These are phyloP conservation scores for Papilio polytes DNA, from an alignment of 1,140 invertebrate species.

Conservation along the genomic window DNA sequence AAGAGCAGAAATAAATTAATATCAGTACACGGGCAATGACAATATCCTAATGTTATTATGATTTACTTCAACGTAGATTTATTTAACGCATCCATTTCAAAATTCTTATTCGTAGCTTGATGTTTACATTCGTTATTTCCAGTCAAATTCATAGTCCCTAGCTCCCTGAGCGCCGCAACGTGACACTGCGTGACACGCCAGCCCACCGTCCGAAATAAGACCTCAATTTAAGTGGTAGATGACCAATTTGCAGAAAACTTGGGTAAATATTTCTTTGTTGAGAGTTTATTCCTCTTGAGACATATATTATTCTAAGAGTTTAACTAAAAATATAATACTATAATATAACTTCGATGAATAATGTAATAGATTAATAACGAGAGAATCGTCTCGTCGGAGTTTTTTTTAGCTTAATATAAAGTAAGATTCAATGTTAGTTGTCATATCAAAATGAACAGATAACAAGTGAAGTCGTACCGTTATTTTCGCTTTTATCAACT, in stretches of 20 bases:
- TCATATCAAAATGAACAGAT: background rate
- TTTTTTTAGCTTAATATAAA: conserved; percentile 4
- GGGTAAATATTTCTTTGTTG: background rate
- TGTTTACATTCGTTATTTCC: conserved; percentile 46
- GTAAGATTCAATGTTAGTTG: conserved; percentile 2
- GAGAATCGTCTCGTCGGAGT: background rate
- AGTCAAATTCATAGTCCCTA: conserved; percentile 45
- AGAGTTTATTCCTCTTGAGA: background rate
- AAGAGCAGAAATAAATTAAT: too few relatives aligned
- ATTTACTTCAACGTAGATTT: background rate
- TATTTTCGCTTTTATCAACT: background rate
- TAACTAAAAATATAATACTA: background rate
- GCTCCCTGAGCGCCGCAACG: conserved; percentile 37
- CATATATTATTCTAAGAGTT: background rate
- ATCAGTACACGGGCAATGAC: background rate
- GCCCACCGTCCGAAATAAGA: conserved; percentile 12
- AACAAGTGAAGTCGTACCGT: background rate
- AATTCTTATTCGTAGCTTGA: conserved; percentile 40
- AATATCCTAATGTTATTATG: too few relatives aligned
- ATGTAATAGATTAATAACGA: background rate
- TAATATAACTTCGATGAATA: conserved; percentile 4
- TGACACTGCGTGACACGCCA: conserved; percentile 6
- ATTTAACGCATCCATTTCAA: background rate
- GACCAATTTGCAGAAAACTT: conserved; percentile 28
- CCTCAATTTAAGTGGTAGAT: conserved; percentile 14